Conservation (phyloP, 2,797 vertebrate species). For the Mus caroli region DNA sequence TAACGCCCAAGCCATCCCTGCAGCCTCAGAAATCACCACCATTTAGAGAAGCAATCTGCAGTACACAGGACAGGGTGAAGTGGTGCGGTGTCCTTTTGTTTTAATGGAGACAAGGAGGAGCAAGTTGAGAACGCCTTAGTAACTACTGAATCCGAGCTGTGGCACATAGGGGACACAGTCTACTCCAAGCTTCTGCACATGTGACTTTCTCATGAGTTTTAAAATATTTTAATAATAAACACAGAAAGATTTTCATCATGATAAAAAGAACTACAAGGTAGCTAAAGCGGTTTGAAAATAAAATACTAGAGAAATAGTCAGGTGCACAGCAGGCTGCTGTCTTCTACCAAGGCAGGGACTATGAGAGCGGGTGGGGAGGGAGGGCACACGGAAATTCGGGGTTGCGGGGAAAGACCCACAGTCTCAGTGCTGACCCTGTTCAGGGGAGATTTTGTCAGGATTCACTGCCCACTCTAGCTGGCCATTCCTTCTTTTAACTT, state of each 20-base stretch:
- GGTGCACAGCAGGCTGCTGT: neutral
- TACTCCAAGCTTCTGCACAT: neutral
- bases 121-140: neutral
- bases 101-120: neutral
- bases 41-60: neutral
- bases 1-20: neutral
- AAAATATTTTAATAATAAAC: conserved; percentile 43
- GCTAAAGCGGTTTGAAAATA: neutral
- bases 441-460: neutral
- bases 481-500: neutral
- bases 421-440: accelerated
- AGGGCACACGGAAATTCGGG: neutral
- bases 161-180: neutral
- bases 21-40: neutral
- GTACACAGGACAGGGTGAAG: neutral
- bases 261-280: neutral
- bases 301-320: neutral
- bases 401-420: neutral
- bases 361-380: neutral
- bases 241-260: neutral
- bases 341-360: neutral
- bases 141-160: neutral
- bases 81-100: neutral
- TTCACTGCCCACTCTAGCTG: neutral
- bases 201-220: neutral